Base-by-base conservation (phyloP, 2,888 invertebrate genomes). In the Aleiodes testaceus region DNA sequence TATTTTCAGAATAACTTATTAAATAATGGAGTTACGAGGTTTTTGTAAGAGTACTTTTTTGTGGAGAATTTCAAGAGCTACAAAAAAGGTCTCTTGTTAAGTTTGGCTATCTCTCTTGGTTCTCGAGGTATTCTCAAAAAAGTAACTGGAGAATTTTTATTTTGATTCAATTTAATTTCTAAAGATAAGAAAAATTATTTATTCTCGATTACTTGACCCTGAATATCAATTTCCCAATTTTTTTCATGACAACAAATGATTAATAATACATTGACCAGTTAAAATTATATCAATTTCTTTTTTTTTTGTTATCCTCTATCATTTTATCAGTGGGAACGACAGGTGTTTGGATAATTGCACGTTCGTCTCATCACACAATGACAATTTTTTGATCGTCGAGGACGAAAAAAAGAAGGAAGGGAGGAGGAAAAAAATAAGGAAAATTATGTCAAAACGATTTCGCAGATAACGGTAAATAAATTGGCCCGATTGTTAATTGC, bases 401-500 rank as follows among this genome's bases (percentile, higher is more conserved):
- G 59, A 42, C 36, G 72, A 73, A 73, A 76, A 45, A 22, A 42
- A 63, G 12, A 63, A 52, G 7, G 3, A 22, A 22, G 20, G 49
- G 49, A 49, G 22, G n/a, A 16, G 12, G 12, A 9, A 65, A 65
- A 50, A 59, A 59, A n/a, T n/a, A 26, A 42, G 20, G 12, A 14
- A 61, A 61, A 36, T 65, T 59, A 66, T 49, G 47, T 55, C 49
- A 30, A 50, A 55, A 20, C 66, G 66, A 61, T 66, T 66, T 49
- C 52, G 45, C 67, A 69, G 84, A 86, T 85, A 84, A 77, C 77
- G 69, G 36, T 78, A 78, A 78, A 81, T 83, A 82, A 85, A 86
- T 84, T 84, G 81, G 81, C 80, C 77, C 78, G 81, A 82, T 83
- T 84, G 84, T 87, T 59, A 86, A 87, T 87, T 86, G 87, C 85